Conservation (phyloP, 2,113 vertebrate genomes). For the Petromus typicus region DNA sequence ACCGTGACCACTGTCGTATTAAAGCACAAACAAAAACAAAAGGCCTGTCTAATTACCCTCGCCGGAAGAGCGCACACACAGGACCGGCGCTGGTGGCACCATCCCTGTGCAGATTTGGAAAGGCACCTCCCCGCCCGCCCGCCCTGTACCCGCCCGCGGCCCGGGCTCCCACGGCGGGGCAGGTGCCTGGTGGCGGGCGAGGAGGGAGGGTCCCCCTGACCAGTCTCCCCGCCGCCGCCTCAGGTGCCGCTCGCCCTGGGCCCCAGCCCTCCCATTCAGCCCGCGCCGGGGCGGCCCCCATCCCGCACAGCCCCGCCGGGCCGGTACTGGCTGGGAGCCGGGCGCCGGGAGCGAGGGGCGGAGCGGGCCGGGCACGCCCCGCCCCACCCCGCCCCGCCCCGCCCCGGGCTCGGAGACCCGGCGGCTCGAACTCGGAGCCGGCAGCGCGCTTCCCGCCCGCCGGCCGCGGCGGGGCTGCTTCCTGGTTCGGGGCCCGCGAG, state of each 20-base stretch:
- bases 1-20: constrained; percentile 64
- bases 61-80: constrained; percentile 74
- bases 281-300: not conserved
- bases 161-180: not conserved
- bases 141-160: not conserved
- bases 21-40: constrained; percentile 24
- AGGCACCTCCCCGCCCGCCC: constrained; percentile 57
- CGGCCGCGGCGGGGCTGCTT: constrained; percentile 67
- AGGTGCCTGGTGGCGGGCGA: not conserved
- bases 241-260: not conserved
- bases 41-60: constrained; percentile 69
- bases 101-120: constrained; percentile 55
- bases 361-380: not conserved
- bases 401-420: not conserved
- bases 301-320: not conserved
- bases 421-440: constrained; percentile 28
- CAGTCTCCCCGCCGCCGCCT: no score
- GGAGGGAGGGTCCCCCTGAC: not conserved
- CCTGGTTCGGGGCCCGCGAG: constrained; percentile 76
- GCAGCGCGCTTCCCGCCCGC: not conserved
- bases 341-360: not conserved
- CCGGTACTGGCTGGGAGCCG: not conserved
- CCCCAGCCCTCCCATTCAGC: not conserved
- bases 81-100: constrained; percentile 63
- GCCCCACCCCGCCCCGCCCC: constrained; percentile 59